These are phyloP conservation scores for Agraylea sexmaculata DNA, from an alignment of 1,140 invertebrate species.

Conservation along the genomic window DNA sequence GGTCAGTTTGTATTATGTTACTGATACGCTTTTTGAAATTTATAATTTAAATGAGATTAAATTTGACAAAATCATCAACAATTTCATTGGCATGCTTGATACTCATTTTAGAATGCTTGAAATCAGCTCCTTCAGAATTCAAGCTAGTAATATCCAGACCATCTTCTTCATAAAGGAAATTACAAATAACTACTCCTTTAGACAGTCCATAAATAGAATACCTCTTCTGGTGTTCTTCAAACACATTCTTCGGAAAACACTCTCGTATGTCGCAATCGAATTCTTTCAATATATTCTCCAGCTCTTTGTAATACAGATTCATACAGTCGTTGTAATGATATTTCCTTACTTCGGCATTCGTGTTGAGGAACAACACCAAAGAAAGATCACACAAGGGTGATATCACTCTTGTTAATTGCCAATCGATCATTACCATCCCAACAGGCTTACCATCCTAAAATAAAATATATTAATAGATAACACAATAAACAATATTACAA, in stretches of 20 bases:
- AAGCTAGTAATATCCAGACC: too few species aligned
- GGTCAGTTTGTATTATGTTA: too few species aligned
- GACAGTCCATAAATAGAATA: constrained; percentile 11
- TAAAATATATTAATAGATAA: too few species aligned
- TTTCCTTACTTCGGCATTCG: constrained; percentile 9
- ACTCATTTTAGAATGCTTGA: too few species aligned
- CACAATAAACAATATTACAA: too few species aligned
- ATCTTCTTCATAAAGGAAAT: too few species aligned
- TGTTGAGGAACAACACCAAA: constrained; percentile 14
- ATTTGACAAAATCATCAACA: too few species aligned
- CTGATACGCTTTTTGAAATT: too few species aligned
- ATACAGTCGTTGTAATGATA: constrained; percentile 9
- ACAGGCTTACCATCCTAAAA: constrained; percentile 14
- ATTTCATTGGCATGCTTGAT: too few species aligned
- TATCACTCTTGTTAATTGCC: constrained; percentile 10
- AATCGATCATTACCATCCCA: constrained; percentile 16
- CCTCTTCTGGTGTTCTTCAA: constrained; percentile 8
- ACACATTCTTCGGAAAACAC: constrained; percentile 9
- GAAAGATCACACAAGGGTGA: constrained; percentile 14
- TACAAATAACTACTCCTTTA: constrained; percentile 4
- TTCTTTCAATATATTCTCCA: not conserved
- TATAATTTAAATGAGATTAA: too few species aligned
- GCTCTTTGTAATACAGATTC: constrained; percentile 15
- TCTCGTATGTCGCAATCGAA: constrained; percentile 11
- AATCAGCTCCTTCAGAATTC: too few species aligned